Base-by-base conservation (phyloP, 2,113 vertebrate genomes). In the Taurulus bubalis region DNA sequence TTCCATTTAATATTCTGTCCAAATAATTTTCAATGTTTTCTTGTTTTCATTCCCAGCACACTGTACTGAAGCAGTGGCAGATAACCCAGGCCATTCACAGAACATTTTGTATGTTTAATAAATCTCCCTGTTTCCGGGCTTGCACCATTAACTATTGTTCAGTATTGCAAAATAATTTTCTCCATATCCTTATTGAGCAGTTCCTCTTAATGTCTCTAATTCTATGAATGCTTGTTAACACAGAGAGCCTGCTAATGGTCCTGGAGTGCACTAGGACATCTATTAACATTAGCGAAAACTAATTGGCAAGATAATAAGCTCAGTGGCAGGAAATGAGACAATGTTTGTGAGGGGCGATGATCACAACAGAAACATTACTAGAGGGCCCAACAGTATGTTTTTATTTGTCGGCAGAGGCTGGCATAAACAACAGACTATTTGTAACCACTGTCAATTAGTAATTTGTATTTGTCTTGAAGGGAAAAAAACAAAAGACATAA, bases 251-350 rank as follows among this genome's bases (percentile, higher is more conserved):
- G 91, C 85, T 94, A 93, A 95, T 94, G 90, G 91, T 90, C 89
- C 91, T 93, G 89, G 91, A 91, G 91, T 89, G 85, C 90, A 89
- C 83, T 59, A 73, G 85, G 82, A 91, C 87, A 93, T 91, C 93
- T 91, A 93, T 93, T 93, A 93, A 90, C 92, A 94, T 91, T 89
- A 94, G 90, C 40, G 55, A 79, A 85, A 91, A 92, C 80, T 95
- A 95, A 95, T 94, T 94, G 92, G 89, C 56, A 76, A 86, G 84
- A 93, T 94, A 95, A 95, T 94, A 94, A 93, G 89, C 83, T 82
- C 82, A 55, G 83, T 82, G 83, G 85, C 85, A 85, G 86, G 87
- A 89, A 91, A 94, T 90, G 89, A 93, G 87, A 92, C 79, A 86
- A 91, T 90, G 87, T 93, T 93, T 91, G 69, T 74, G 77, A 77